phyloP scores from a whole-genome alignment of 1,140 invertebrate genomes.

The Capitella teleta region DNA sequence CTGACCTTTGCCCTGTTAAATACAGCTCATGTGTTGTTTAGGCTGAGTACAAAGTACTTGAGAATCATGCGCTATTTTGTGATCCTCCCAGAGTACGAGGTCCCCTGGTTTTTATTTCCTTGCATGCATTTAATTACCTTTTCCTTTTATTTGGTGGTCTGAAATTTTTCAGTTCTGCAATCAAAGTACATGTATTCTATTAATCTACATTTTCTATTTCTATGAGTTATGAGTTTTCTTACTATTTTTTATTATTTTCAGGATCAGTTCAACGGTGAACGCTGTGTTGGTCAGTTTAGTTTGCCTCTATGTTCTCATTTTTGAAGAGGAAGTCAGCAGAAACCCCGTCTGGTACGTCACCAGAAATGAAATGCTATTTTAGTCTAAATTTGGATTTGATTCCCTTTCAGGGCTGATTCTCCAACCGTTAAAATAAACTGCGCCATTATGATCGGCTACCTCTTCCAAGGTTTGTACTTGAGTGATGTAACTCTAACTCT shows the following conservation, averaged over 20 bases:
- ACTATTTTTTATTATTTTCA: conserved; percentile 15
- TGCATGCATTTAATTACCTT: too few species aligned
- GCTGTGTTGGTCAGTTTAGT: conserved; percentile 26
- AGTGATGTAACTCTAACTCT: not conserved
- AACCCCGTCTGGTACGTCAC: conserved; percentile 27
- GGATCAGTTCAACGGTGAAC: conserved; percentile 27
- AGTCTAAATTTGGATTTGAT: conserved; percentile 5
- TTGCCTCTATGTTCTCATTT: conserved; percentile 29
- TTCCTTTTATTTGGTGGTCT: too few species aligned
- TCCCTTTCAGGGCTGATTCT: conserved; percentile 23
- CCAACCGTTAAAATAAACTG: conserved; percentile 23
- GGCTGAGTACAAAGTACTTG: too few species aligned
- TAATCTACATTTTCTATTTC: too few species aligned
- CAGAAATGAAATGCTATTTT: conserved; percentile 11
- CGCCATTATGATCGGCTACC: conserved; percentile 32
- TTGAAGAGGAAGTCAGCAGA: conserved; percentile 24
- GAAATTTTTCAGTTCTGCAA: too few species aligned
- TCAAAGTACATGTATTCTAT: too few species aligned
- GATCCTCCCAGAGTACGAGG: too few species aligned
- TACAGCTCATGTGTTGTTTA: too few species aligned
- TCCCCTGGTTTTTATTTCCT: too few species aligned
- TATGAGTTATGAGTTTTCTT: too few species aligned
- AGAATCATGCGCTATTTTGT: too few species aligned
- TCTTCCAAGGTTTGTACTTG: conserved; percentile 22
- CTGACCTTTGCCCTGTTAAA: too few species aligned